phyloP scores from a whole-genome alignment of 2,888 invertebrate species.

The Petrolisthes cinctipes region DNA sequence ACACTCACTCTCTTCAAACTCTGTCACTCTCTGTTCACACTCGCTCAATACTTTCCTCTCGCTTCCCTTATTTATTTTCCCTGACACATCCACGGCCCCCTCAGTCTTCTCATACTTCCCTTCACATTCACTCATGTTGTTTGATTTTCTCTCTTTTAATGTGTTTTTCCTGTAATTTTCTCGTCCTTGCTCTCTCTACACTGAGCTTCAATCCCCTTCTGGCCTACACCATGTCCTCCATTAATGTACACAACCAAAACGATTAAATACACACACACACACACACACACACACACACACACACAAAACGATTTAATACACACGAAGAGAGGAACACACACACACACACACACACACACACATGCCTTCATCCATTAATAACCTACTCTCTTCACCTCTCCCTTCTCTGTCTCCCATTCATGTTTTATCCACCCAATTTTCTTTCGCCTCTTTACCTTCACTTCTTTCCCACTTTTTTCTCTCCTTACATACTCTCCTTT shows the following conservation, averaged over 20 bases:
- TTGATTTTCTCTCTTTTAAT: too few relatives aligned
- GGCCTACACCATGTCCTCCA: neutral
- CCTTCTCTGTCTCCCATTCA: neutral
- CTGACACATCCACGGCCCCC: neutral
- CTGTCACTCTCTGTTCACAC: neutral
- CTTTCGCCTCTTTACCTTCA: neutral
- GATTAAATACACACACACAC: neutral
- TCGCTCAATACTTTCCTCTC: neutral
- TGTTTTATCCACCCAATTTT: neutral
- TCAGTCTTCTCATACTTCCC: neutral
- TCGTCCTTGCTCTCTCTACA: neutral
- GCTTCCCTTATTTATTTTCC: neutral
- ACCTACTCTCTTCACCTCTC: neutral
- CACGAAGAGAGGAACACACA: neutral
- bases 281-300: slow-evolving; percentile 10
- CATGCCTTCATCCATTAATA: neutral
- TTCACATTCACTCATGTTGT: too few relatives aligned
- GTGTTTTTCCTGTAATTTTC: neutral
- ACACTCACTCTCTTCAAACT: neutral
- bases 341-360: slow-evolving; percentile 7
- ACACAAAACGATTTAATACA: neutral
- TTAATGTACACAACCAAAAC: neutral
- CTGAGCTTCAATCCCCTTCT: neutral
- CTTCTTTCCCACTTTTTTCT: slow-evolving; percentile 1
- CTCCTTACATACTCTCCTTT: neutral